Conservation (phyloP, 1,140 invertebrate genomes). For the Periplaneta americana region DNA sequence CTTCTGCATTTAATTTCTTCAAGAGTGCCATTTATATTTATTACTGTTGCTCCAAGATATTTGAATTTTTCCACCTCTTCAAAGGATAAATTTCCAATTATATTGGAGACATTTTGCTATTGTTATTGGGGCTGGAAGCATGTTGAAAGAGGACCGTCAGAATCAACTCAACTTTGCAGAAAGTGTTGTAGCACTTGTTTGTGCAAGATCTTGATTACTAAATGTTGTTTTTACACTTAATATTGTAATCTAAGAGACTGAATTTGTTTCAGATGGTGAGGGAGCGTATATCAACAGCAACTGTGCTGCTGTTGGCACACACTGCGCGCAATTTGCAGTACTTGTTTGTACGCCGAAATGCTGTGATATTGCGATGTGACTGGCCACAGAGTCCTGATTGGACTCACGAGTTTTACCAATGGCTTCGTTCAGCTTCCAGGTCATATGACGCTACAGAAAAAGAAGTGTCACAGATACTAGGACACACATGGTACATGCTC, state of each 20-base stretch:
- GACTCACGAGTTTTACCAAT: constrained; percentile 58
- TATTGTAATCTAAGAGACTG: background rate
- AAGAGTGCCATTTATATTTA: no score
- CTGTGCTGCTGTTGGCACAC: constrained; percentile 65
- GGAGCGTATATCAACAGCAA: constrained; percentile 74
- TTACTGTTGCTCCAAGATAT: no score
- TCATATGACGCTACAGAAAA: constrained; percentile 59
- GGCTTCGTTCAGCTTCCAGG: constrained; percentile 53
- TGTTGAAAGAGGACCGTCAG: no score
- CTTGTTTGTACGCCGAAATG: constrained; percentile 66
- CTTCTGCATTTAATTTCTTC: no score
- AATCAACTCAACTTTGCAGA: no score
- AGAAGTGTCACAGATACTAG: constrained; percentile 63
- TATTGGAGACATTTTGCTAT: no score
- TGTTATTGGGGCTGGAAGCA: no score
- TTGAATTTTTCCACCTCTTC: no score
- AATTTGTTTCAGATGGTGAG: constrained; percentile 53
- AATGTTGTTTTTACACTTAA: no score
- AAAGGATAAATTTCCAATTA: no score
- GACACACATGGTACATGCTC: constrained; percentile 64
- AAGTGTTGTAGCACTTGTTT: no score
- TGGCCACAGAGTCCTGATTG: constrained; percentile 62
- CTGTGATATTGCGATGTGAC: constrained; percentile 61
- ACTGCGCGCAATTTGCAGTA: constrained; percentile 55
- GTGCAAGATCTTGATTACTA: no score